Evolutionary conservation across 2,113 vertebrate species (phyloP).

Genomic region (Passer montanus): DNA sequence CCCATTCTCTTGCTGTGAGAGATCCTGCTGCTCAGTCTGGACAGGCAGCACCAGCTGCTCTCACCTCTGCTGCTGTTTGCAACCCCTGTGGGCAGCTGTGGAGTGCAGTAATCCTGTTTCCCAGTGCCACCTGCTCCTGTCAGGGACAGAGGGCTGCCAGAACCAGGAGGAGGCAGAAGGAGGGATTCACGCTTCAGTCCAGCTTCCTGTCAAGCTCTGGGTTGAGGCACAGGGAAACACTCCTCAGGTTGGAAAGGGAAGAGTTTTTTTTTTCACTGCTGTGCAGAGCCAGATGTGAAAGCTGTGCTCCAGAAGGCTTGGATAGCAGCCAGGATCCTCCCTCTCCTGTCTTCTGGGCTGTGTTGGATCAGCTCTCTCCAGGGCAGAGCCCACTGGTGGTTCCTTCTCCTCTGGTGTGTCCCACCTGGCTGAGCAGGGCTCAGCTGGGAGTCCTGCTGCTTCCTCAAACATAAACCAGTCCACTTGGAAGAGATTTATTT

Average conservation of each 20-base stretch:
- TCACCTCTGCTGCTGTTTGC: conserved; percentile 28
- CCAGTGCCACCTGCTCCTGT: background rate
- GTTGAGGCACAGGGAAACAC: background rate
- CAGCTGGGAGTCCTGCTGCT: background rate
- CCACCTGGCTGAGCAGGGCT: background rate
- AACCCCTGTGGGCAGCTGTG: conserved; percentile 2
- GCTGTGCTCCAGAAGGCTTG: background rate
- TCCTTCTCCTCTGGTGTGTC: background rate
- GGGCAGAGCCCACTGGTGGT: background rate
- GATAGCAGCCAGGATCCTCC: background rate
- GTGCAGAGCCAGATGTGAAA: background rate
- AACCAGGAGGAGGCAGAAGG: background rate
- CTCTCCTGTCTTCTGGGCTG: background rate
- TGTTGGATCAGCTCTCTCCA: background rate
- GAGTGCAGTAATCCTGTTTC: background rate
- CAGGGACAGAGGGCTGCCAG: background rate
- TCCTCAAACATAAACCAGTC: background rate
- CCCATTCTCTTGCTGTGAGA: background rate
- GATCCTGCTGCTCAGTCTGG: background rate
- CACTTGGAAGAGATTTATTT: background rate
- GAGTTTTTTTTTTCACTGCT: background rate
- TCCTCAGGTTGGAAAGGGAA: background rate
- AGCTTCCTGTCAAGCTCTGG: background rate
- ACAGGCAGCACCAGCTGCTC: conserved; percentile 16
- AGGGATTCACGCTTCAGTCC: background rate